Conservation (phyloP, 1,140 invertebrate species). For the Atta texana region DNA sequence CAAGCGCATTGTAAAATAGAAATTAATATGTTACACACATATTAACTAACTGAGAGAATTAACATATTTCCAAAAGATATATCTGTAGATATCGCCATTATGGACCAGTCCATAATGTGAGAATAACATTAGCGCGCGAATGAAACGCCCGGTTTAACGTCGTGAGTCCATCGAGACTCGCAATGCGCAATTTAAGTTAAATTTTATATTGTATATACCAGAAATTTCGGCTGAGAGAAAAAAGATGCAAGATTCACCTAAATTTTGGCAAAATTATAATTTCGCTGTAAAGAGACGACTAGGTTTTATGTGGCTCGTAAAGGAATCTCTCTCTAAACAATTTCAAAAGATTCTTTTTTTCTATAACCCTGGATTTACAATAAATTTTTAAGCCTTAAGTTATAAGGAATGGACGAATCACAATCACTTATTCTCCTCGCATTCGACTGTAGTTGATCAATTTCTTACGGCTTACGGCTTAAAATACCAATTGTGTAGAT, state of each 20-base stretch:
- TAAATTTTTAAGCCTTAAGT: too few relatives aligned
- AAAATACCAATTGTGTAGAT: too few relatives aligned
- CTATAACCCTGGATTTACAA: too few relatives aligned
- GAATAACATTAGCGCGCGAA: slow-evolving; percentile 49
- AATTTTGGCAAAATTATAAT: background rate
- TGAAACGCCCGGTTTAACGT: slow-evolving; percentile 45
- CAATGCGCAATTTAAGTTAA: background rate
- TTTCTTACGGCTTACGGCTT: too few relatives aligned
- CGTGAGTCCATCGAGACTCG: background rate
- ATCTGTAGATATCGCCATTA: slow-evolving; percentile 39
- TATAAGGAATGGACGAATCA: too few relatives aligned
- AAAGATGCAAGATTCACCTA: background rate
- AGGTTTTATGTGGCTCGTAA: background rate
- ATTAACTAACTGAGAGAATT: slow-evolving; percentile 70
- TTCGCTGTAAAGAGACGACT: background rate
- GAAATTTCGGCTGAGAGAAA: slow-evolving; percentile 8
- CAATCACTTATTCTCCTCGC: too few relatives aligned
- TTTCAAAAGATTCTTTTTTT: background rate
- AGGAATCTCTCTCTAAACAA: background rate
- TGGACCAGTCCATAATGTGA: slow-evolving; percentile 76
- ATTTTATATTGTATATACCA: slow-evolving; percentile 33
- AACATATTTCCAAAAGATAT: slow-evolving; percentile 74
- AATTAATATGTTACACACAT: slow-evolving; percentile 76
- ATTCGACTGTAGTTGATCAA: too few relatives aligned
- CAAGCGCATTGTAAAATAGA: slow-evolving; percentile 67